Evolutionary conservation across 2,113 vertebrate genomes (phyloP).

Genomic region (Danionella cerebrum): DNA sequence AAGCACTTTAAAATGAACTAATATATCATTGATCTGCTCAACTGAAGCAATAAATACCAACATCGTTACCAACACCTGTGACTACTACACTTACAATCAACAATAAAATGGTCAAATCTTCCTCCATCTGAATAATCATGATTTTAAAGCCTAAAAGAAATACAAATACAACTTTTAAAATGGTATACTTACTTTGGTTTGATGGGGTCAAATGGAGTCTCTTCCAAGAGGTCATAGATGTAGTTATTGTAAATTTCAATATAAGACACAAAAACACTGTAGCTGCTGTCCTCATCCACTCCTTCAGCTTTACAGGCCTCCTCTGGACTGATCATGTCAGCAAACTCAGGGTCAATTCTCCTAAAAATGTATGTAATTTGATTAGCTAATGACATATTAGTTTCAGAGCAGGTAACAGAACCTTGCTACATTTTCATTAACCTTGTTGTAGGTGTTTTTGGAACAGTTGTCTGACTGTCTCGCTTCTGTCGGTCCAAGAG

Average conservation of each 20-base stretch:
- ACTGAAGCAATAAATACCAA: too few species aligned
- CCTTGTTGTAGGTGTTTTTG: slow-evolving; percentile 74
- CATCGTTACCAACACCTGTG: too few species aligned
- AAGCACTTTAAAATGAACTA: too few species aligned
- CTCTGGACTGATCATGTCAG: slow-evolving; percentile 81
- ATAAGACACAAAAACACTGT: slow-evolving; percentile 91
- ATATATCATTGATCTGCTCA: too few species aligned
- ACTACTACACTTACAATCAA: too few species aligned
- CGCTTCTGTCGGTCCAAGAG: slow-evolving; percentile 85
- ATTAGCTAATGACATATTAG: background rate
- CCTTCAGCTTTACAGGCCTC: slow-evolving; percentile 75
- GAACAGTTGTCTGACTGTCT: slow-evolving; percentile 62
- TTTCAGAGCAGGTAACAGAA: background rate
- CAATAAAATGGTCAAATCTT: too few species aligned
- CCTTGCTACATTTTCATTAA: too few species aligned
- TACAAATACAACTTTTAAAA: background rate
- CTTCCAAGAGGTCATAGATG: slow-evolving; percentile 92
- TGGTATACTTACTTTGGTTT: slow-evolving; percentile 80
- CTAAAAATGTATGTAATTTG: slow-evolving; percentile 50
- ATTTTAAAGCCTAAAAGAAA: too few species aligned
- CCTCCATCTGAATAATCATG: too few species aligned
- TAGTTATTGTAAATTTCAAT: slow-evolving; percentile 98
- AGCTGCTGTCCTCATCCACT: slow-evolving; percentile 90
- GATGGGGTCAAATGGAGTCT: slow-evolving; percentile 74
- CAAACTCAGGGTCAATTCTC: slow-evolving; percentile 81